These are phyloP conservation scores for Coelogynopora nodosa DNA, from an alignment of 2,888 invertebrate species.

Conservation along the genomic window DNA sequence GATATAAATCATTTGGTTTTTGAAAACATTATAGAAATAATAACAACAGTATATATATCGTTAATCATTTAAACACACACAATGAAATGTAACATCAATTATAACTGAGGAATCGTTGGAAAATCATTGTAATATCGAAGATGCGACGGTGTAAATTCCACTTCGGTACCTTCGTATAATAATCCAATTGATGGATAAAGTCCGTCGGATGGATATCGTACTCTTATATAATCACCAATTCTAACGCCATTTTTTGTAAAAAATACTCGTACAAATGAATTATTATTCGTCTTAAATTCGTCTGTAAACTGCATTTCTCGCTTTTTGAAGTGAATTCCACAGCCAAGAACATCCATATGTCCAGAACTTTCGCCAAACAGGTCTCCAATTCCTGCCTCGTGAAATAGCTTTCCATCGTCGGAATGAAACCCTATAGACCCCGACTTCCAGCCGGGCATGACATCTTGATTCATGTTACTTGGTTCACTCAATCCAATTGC, in stretches of 20 bases:
- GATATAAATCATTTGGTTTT: too few species aligned
- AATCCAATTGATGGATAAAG: neutral
- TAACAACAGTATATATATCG: too few species aligned
- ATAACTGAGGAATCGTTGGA: neutral
- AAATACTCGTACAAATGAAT: neutral
- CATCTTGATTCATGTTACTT: neutral
- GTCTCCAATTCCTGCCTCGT: neutral
- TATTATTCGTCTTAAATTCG: neutral
- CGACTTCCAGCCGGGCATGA: slow-evolving; percentile 4
- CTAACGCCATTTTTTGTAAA: slow-evolving; percentile 1
- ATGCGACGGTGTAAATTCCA: neutral
- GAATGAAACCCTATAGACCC: slow-evolving; percentile 23
- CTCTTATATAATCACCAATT: neutral
- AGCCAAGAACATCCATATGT: neutral
- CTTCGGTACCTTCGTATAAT: neutral
- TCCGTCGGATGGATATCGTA: neutral
- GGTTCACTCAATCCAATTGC: neutral
- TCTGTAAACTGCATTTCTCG: too few species aligned
- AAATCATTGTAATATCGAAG: neutral
- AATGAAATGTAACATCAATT: too few species aligned
- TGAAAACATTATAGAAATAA: too few species aligned
- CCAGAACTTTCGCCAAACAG: neutral
- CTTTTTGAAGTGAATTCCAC: neutral
- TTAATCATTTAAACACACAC: too few species aligned
- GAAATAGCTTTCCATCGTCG: neutral